A percentile compares a stretch with the other conserved stretches of the same genome.
Evolutionary conservation across 2,888 invertebrate species (phyloP).

Genomic region (Amaurobius ferox): DNA sequence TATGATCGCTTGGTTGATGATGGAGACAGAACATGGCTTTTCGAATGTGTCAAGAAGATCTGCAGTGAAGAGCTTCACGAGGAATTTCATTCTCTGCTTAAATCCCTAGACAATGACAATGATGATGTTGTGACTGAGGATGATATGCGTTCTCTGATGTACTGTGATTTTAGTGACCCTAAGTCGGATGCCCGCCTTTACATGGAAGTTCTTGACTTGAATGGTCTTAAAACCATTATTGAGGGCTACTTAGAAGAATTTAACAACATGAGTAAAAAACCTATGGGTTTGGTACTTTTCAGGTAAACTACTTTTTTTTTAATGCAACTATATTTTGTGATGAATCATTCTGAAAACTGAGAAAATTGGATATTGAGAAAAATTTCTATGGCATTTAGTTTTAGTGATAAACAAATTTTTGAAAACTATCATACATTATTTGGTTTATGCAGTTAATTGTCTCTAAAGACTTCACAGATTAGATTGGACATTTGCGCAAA

Average conservation of each 20-base stretch:
- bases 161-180: constrained; percentile 96
- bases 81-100: constrained; percentile 84
- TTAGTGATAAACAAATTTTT: no score
- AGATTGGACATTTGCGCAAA: no score
- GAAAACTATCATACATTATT: no score
- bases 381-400: no score
- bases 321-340: no score
- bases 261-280: constrained; percentile 96
- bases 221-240: constrained; percentile 87
- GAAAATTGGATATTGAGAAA: no score
- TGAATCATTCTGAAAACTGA: no score
- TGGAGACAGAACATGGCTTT: constrained; percentile 88
- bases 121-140: constrained; percentile 82
- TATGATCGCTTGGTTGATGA: constrained; percentile 93
- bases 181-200: constrained; percentile 93
- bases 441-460: no score
- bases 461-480: no score
- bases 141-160: constrained; percentile 90
- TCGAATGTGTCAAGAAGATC: constrained; percentile 83
- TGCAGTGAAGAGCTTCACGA: constrained; percentile 81
- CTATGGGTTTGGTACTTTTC: constrained; percentile 95
- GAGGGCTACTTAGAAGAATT: constrained; percentile 93
- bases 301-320: no score
- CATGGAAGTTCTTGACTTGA: constrained; percentile 90
- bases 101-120: constrained; percentile 81